Conservation (phyloP, 1,140 invertebrate species). For the Trachelipus rathkii region DNA sequence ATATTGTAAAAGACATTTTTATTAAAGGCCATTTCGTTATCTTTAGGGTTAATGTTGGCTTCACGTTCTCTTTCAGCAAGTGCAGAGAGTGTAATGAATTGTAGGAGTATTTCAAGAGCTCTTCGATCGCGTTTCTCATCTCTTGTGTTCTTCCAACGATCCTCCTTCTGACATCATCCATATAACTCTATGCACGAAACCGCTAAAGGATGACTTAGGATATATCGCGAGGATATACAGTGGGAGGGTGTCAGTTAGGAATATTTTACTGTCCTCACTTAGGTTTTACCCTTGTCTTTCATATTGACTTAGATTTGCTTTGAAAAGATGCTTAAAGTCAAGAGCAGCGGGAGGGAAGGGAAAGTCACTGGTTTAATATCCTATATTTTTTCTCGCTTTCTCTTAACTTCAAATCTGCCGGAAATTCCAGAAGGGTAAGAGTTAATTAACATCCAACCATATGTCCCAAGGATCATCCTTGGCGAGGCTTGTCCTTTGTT, state of each 20-base stretch:
- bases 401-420: not conserved
- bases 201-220: conserved; percentile 45
- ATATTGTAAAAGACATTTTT: not conserved
- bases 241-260: conserved; percentile 1
- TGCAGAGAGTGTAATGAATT: conserved; percentile 16
- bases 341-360: conserved; percentile 1
- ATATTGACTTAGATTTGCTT: too few relatives aligned
- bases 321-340: not conserved
- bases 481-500: conserved; percentile 39
- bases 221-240: conserved; percentile 38
- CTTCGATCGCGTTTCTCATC: conserved; percentile 9
- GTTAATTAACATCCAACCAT: conserved; percentile 38
- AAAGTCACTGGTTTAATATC: not conserved
- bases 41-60: conserved; percentile 29
- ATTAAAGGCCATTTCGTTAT: conserved; percentile 10
- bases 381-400: conserved; percentile 16
- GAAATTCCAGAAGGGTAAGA: too few relatives aligned
- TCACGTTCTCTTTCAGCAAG: conserved; percentile 40
- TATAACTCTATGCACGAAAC: conserved; percentile 45
- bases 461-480: conserved; percentile 46
- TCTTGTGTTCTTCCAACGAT: conserved; percentile 32
- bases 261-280: not conserved
- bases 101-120: not conserved
- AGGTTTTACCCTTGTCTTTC: not conserved
- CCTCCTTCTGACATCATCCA: conserved; percentile 14